Conservation (phyloP, 2,113 vertebrate genomes). For the Plectropomus leopardus region DNA sequence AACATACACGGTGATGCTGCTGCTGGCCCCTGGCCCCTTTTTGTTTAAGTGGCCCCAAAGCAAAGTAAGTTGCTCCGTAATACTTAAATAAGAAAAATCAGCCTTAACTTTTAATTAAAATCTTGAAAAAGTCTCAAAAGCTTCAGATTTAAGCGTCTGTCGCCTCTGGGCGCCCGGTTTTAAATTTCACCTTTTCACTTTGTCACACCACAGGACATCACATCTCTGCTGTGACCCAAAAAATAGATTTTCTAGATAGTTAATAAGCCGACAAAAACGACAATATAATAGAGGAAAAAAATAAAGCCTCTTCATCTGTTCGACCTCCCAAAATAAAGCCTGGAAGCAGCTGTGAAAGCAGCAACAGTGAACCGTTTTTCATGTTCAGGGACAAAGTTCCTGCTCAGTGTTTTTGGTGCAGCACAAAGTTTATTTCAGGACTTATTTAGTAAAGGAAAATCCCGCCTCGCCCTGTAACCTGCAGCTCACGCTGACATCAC, state of each 20-base stretch:
- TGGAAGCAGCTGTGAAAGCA: slow-evolving; percentile 40
- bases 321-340: neutral
- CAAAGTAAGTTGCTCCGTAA: too few relatives aligned
- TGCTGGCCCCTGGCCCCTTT: too few relatives aligned
- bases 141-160: too few relatives aligned
- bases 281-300: neutral
- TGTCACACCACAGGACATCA: neutral
- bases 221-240: neutral
- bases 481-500: neutral
- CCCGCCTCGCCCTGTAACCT: neutral
- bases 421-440: neutral
- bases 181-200: neutral
- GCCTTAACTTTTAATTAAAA: too few relatives aligned
- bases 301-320: neutral
- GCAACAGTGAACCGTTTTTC: neutral
- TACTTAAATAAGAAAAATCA: too few relatives aligned
- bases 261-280: too few relatives aligned
- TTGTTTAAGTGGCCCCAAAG: too few relatives aligned
- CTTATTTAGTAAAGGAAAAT: slow-evolving; percentile 17
- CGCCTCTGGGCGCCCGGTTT: neutral
- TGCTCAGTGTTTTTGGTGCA: neutral
- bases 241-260: neutral
- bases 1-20: too few relatives aligned
- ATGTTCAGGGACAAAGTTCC: neutral
- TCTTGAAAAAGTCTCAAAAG: too few relatives aligned